A percentile compares a stretch with the other conserved stretches of the same genome.
These are phyloP conservation scores for Anolis carolinensis DNA, from an alignment of 2,113 vertebrate species.

Conservation along the genomic window DNA sequence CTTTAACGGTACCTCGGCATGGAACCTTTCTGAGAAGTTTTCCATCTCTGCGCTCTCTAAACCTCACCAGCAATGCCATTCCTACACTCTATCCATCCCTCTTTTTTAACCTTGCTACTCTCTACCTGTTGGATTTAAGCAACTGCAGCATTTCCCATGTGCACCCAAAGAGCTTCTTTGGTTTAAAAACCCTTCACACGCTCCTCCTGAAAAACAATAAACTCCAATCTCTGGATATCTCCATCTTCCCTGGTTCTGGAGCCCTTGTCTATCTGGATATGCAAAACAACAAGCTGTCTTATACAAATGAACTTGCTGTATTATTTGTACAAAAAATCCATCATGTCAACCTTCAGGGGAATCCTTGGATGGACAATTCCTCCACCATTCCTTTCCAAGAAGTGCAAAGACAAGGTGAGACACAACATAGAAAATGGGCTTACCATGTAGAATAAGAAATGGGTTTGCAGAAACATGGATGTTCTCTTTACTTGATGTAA, in stretches of 20 bases:
- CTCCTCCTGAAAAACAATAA: constrained; percentile 66
- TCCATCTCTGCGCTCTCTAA: constrained; percentile 61
- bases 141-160: constrained; percentile 64
- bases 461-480: not conserved
- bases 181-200: constrained; percentile 64
- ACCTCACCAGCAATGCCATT: constrained; percentile 76
- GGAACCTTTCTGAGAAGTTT: constrained; percentile 61
- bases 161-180: constrained; percentile 53
- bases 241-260: constrained; percentile 42
- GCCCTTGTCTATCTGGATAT: constrained; percentile 64
- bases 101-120: constrained; percentile 64
- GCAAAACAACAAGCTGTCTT: constrained; percentile 39
- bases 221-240: constrained; percentile 45
- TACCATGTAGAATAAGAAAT: not conserved
- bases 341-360: constrained; percentile 9
- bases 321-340: constrained; percentile 52
- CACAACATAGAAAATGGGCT: fast-evolving
- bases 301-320: not conserved
- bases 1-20: constrained; percentile 49
- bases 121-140: constrained; percentile 71
- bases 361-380: constrained; percentile 46
- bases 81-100: constrained; percentile 68
- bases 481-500: not conserved
- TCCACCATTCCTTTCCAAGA: not conserved
- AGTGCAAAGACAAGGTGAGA: constrained; percentile 54